Conservation (phyloP, 2,888 invertebrate genomes). For the Coelogynopora nodosa region DNA sequence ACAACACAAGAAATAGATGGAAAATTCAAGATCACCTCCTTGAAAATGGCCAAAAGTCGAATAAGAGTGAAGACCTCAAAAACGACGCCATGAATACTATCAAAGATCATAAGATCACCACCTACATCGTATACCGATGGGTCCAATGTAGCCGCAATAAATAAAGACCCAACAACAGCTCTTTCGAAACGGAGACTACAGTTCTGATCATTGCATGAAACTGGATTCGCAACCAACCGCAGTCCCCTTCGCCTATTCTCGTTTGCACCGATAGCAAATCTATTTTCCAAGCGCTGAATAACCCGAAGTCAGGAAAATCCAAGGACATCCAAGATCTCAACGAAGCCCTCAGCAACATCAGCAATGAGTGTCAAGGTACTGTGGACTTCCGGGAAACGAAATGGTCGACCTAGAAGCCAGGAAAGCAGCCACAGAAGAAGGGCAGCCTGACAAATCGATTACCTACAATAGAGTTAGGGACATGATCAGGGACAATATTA, state of each 20-base stretch:
- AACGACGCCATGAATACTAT: slow-evolving; percentile 1
- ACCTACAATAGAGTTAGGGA: neutral
- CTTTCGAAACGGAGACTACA: slow-evolving; percentile 7
- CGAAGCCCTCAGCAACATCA: neutral
- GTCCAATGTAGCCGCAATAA: slow-evolving; percentile 11
- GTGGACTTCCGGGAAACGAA: slow-evolving; percentile 25
- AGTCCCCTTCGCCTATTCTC: slow-evolving; percentile 3
- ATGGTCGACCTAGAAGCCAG: neutral
- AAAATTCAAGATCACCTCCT: slow-evolving; percentile 15
- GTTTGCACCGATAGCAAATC: slow-evolving; percentile 11
- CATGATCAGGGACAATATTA: slow-evolving; percentile 9
- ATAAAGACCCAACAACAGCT: neutral
- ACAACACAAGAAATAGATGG: neutral
- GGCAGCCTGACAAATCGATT: slow-evolving; percentile 1
- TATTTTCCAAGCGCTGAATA: slow-evolving; percentile 14
- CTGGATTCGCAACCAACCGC: slow-evolving; percentile 23
- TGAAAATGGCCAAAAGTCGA: slow-evolving; percentile 16
- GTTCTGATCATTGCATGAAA: neutral
- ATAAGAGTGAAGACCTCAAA: slow-evolving; percentile 12
- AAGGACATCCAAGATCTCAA: slow-evolving; percentile 25
- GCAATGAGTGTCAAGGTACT: slow-evolving; percentile 6
- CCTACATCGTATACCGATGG: slow-evolving; percentile 8
- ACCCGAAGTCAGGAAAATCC: slow-evolving; percentile 20
- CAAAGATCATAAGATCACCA: slow-evolving; percentile 26
- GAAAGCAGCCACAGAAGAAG: slow-evolving; percentile 13